phyloP scores from a whole-genome alignment of 2,888 invertebrate species.

The Automeris io region DNA sequence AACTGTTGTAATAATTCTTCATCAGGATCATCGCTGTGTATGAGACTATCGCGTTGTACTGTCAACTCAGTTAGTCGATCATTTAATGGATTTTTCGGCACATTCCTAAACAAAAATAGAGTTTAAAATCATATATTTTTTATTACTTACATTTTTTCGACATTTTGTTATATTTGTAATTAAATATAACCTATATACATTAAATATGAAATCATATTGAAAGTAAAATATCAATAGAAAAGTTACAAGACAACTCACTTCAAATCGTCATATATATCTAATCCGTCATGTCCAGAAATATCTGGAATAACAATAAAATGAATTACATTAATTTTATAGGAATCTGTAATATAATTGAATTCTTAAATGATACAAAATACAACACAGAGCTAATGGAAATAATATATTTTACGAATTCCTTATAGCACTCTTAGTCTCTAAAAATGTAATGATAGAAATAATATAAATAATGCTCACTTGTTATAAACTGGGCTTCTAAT shows the following conservation, averaged over 20 bases:
- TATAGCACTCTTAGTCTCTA: too few species aligned
- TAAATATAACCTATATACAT: background rate
- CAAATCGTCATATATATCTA: conserved; percentile 44
- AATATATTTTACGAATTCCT: too few species aligned
- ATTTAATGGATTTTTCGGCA: conserved; percentile 47
- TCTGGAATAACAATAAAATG: conserved; percentile 24
- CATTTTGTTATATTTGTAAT: too few species aligned
- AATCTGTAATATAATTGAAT: conserved; percentile 30
- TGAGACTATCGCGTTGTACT: conserved; percentile 63
- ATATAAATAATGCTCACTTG: conserved; percentile 31
- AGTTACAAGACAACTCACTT: conserved; percentile 40
- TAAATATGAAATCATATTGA: background rate
- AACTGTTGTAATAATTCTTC: conserved; percentile 64
- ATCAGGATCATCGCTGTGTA: conserved; percentile 64
- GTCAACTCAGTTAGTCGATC: conserved; percentile 63
- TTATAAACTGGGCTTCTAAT: conserved; percentile 44
- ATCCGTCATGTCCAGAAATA: conserved; percentile 33
- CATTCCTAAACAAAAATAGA: conserved; percentile 24
- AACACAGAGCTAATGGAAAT: too few species aligned
- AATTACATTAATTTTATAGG: too few species aligned
- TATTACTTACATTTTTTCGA: too few species aligned
- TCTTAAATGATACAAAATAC: background rate
- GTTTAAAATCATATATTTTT: background rate
- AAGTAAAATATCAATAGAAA: background rate
- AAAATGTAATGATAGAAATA: background rate